Evolutionary conservation across 1,140 invertebrate genomes (phyloP), one percentile per base, ranked within the genome.

Genomic region (Philotrypesis tridentata): DNA sequence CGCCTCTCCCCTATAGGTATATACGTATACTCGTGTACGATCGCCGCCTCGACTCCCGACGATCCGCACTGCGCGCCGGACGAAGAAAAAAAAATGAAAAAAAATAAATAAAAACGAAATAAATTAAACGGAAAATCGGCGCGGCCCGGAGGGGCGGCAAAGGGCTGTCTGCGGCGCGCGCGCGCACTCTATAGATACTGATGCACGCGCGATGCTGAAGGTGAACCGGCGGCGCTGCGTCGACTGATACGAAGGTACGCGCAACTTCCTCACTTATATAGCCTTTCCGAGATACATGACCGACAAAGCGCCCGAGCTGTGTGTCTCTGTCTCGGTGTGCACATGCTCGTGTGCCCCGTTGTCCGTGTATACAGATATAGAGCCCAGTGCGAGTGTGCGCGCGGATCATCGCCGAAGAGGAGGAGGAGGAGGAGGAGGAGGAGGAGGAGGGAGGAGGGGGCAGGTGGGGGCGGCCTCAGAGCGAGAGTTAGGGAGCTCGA

Each of bases 211-310:
- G 65, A 78, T 63, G 67, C 75, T 70, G 60, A 77, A 84, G 78
- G 70, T 76, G 55, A 61, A 23, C 9, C 29, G 67, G 8, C n/a
- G 61, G 8, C n/a, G 61, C 61, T 68, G 31, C 29, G 85, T 70
- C 61, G 77, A 87, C 87, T 87, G 85, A 86, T 87, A 84, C 79
- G 71, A 65, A 80, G 83, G 81, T 82, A 85, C 74, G 82, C 85
- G 84, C 80, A 89, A 89, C 85, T 90, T 90, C 88, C 86, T 88
- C 86, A 90, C 87, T 90, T 91, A 90, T 91, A 91, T 90, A 90
- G 88, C 83, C 81, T 86, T 89, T 89, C 83, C 2, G 14, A 17
- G 31, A 89, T n/a, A 85, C 12, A 43, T 88, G 87, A 86, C 86
- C 85, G 85, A 68, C 77, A 84, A 86, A 84, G 43, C 85, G 79